A percentile compares a stretch with the other conserved stretches of the same genome.
These are phyloP conservation scores for Xenops minutus DNA, from an alignment of 2,797 vertebrate genomes.

Conservation along the genomic window DNA sequence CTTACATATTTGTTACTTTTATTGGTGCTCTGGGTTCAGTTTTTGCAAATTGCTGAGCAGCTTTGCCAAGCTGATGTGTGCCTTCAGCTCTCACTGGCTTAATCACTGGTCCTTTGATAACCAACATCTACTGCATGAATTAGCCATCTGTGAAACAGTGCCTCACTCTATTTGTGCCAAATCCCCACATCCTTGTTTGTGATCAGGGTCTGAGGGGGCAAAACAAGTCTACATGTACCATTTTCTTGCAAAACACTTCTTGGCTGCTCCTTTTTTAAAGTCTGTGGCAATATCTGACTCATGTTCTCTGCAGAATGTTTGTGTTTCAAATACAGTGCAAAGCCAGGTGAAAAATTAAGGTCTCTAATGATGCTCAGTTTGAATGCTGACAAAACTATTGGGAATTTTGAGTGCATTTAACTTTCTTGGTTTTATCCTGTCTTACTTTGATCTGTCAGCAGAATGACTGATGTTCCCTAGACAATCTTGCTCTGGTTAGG, in stretches of 20 bases:
- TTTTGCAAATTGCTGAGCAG: background rate
- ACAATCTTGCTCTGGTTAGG: background rate
- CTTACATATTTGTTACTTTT: background rate
- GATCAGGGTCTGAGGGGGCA: background rate
- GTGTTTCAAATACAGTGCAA: background rate
- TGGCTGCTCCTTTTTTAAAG: constrained; percentile 63
- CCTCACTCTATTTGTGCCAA: background rate
- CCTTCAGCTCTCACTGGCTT: background rate
- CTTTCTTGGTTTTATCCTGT: background rate
- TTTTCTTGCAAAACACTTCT: background rate
- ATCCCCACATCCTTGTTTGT: background rate
- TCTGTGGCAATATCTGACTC: constrained; percentile 81
- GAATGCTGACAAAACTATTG: background rate
- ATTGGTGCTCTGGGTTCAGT: background rate
- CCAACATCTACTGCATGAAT: background rate
- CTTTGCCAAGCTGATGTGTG: background rate
- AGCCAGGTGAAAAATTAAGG: background rate
- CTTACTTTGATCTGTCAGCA: background rate
- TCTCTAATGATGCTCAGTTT: background rate
- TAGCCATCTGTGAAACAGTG: background rate
- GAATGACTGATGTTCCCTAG: background rate
- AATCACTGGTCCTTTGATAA: background rate
- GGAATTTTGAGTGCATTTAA: background rate
- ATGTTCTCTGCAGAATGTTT: constrained; percentile 68
- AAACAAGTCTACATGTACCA: background rate